Conservation (phyloP, 2,888 invertebrate genomes). For the Chymomyza amoena region DNA sequence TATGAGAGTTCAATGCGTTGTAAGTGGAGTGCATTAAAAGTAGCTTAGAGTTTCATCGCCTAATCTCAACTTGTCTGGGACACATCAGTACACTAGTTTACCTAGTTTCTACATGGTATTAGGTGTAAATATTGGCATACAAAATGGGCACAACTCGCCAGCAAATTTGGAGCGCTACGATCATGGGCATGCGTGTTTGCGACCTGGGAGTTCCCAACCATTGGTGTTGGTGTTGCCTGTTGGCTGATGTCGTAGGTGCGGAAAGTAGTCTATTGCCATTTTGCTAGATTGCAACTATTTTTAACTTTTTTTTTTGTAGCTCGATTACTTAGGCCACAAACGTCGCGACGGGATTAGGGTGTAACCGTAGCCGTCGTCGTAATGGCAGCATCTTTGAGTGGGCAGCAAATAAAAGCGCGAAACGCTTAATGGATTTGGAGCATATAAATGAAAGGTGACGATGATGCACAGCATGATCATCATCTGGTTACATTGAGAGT, state of each 20-base stretch:
- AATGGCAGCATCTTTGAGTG: conserved; percentile 39
- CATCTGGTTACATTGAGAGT: conserved; percentile 6
- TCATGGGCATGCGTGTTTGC: conserved; percentile 23
- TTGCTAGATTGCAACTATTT: conserved; percentile 4
- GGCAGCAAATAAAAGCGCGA: conserved; percentile 65
- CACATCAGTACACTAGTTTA: conserved; percentile 38
- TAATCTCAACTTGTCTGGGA: conserved; percentile 27
- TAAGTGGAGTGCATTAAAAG: conserved; percentile 52
- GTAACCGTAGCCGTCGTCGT: conserved; percentile 52
- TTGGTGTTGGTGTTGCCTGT: conserved; percentile 40
- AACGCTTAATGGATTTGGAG: conserved; percentile 71
- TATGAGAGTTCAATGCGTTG: conserved; percentile 41
- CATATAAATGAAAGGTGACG: conserved; percentile 30
- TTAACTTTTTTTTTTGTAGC: conserved; percentile 22
- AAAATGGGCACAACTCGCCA: conserved; percentile 26
- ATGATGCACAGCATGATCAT: not conserved
- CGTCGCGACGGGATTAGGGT: conserved; percentile 53
- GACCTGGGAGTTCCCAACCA: conserved; percentile 63
- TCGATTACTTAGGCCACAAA: conserved; percentile 12
- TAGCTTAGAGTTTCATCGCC: conserved; percentile 46
- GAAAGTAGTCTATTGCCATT: conserved; percentile 62
- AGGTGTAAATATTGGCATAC: conserved; percentile 63
- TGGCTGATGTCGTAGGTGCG: conserved; percentile 60
- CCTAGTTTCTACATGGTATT: conserved; percentile 34
- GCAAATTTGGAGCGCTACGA: conserved; percentile 9